phyloP scores from a whole-genome alignment of 2,888 invertebrate genomes.

The Caenorhabditis virilis region DNA sequence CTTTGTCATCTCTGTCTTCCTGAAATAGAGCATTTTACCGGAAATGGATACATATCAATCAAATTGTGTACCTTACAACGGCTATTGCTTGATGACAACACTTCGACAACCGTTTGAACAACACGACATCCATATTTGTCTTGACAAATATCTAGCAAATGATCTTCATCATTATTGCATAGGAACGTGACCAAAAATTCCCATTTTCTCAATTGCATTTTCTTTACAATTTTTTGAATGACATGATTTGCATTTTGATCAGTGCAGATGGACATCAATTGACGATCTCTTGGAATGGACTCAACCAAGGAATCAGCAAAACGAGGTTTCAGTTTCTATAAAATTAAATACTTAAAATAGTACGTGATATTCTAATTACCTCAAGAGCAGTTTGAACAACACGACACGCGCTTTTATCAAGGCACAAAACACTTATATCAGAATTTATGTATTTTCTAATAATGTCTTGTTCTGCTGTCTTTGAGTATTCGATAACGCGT shows the following conservation, averaged over 20 bases:
- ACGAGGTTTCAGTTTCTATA: constrained; percentile 15
- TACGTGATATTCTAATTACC: constrained; percentile 5
- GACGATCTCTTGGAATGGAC: constrained; percentile 8
- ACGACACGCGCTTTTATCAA: constrained; percentile 56
- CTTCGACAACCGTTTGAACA: constrained; percentile 48
- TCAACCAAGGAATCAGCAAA: constrained; percentile 5
- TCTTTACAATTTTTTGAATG: constrained; percentile 45
- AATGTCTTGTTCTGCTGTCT: constrained; percentile 15
- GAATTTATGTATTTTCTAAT: constrained; percentile 18
- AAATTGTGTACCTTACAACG: no score
- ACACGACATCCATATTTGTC: constrained; percentile 56
- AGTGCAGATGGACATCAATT: constrained; percentile 26
- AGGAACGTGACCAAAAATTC: constrained; percentile 26
- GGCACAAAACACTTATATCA: constrained; percentile 36
- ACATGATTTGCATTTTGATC: constrained; percentile 60
- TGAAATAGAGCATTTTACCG: no score
- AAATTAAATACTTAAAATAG: neutral
- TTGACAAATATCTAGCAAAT: constrained; percentile 38
- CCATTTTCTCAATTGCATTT: constrained; percentile 21
- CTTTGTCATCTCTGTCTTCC: constrained; percentile 2
- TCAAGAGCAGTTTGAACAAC: constrained; percentile 57
- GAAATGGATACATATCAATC: no score
- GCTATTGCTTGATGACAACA: constrained; percentile 11
- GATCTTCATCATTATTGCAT: constrained; percentile 13
- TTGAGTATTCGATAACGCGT: constrained; percentile 34